Evolutionary conservation across 2,888 invertebrate genomes (phyloP).

Genomic region (Hemaris fuciformis): DNA sequence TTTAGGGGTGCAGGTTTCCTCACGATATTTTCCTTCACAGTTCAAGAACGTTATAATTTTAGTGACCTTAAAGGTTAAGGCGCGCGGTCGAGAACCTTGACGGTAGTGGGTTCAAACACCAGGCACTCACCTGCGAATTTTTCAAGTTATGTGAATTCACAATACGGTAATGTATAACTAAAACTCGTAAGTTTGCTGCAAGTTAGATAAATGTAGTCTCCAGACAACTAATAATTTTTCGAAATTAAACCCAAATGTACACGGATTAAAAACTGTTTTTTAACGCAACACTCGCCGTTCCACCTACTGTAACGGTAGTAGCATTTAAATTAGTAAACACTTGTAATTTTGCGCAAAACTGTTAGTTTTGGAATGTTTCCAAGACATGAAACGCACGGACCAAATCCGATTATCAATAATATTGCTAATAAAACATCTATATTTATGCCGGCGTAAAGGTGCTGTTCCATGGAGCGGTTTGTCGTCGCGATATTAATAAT

Average conservation of each 20-base stretch:
- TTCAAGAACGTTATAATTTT: too few species aligned
- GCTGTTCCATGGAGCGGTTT: background rate
- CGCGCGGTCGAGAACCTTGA: too few species aligned
- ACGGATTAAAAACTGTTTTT: background rate
- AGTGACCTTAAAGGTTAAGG: too few species aligned
- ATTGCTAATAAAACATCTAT: slow-evolving; percentile 18
- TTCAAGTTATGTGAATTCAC: too few species aligned
- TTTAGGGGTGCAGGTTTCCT: too few species aligned
- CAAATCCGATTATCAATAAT: slow-evolving; percentile 19
- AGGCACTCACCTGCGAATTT: too few species aligned
- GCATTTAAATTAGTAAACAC: slow-evolving; percentile 19
- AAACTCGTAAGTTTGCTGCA: too few species aligned
- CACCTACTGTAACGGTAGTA: slow-evolving; percentile 3
- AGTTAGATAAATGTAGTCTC: too few species aligned
- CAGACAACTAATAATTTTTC: too few species aligned
- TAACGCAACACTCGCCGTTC: background rate
- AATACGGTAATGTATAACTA: background rate
- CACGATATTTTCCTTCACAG: too few species aligned
- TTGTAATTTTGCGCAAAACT: slow-evolving; percentile 38
- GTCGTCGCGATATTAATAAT: background rate
- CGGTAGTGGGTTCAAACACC: too few species aligned
- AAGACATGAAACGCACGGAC: slow-evolving; percentile 19
- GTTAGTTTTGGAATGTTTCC: slow-evolving; percentile 21
- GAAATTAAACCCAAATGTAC: background rate
- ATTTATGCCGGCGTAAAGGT: slow-evolving; percentile 1